Evolutionary conservation across 2,113 vertebrate genomes (phyloP).

Genomic region (Indicator maculatus): DNA sequence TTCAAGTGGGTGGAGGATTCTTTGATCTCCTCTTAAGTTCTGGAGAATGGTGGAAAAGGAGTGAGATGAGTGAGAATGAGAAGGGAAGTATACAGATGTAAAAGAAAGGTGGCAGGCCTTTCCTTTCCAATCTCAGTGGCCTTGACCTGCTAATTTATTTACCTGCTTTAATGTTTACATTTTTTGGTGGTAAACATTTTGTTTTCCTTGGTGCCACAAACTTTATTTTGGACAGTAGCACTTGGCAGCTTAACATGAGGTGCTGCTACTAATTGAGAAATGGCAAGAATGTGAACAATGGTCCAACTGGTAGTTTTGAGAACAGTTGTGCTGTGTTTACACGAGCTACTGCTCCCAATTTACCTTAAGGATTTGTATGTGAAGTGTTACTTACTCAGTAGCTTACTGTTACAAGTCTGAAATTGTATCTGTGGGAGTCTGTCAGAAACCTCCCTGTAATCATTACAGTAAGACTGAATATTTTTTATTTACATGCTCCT

Average conservation of each 20-base stretch:
- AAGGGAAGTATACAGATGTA: conserved; percentile 51
- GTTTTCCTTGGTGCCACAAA: background rate
- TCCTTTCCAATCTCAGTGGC: background rate
- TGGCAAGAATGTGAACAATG: background rate
- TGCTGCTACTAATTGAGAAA: background rate
- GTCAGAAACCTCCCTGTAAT: background rate
- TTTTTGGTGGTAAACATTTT: background rate
- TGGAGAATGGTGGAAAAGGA: conserved; percentile 62
- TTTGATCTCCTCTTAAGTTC: conserved; percentile 69
- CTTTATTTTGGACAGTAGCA: conserved; percentile 1
- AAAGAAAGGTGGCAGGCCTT: conserved; percentile 37
- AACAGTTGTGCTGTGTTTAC: background rate
- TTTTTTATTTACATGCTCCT: background rate
- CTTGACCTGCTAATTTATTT: background rate
- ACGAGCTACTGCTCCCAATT: background rate
- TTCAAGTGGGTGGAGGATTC: conserved; percentile 47
- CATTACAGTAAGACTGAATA: background rate
- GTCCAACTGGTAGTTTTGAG: background rate
- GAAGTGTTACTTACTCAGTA: background rate
- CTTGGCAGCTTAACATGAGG: background rate
- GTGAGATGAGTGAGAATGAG: conserved; percentile 38
- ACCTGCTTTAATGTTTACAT: background rate
- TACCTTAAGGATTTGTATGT: background rate
- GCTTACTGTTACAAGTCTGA: background rate
- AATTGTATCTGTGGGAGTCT: background rate